Evolutionary conservation across 2,888 invertebrate genomes (phyloP), one percentile per base, ranked within the genome.

Genomic region (Drosophila robusta): DNA sequence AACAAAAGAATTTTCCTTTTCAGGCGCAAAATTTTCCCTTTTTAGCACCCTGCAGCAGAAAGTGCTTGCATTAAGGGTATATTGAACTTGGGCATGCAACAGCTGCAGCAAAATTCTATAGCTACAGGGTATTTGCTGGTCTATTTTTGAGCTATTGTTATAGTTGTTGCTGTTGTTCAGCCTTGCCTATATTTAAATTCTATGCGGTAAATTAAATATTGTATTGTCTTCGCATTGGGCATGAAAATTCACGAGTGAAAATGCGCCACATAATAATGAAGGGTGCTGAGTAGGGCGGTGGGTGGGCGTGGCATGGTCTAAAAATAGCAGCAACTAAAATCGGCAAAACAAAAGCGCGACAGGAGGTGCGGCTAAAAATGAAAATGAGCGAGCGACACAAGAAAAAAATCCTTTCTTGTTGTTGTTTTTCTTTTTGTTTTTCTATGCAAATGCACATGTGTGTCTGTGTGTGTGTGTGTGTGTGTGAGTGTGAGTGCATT

Each of bases 171-270:
- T 34, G 46, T 39, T 47, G 36, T 49, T 16, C 42, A 34, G 45
- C 29, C 14, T 61, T 74, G 73, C 56, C 60, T 74, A 75, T 74
- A 75, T 81, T 73, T 73, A 70, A 78, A 83, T 80, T 75, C 75
- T 76, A 70, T 83, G 83, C 83, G 83, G 78, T 82, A 82, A 82
- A 82, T 82, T 83, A 78, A 83, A 80, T 78, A 76, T 83, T 70
- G 70, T 70, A 83, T 82, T 82, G 82, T 82, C 69, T 74, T 74
- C 51, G 70, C 70, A 54, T 61, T 71, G 49, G 68, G 67, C 66
- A 81, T 69, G 67, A 58, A 74, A 70, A 75, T 77, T 68, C 75
- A 68, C 70, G 44, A 77, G 67, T 62, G 63, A 71, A 79, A 79
- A 55, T 60, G 22, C 72, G 62, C 51, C 64, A 24, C 61, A 60